Evolutionary conservation across 2,888 invertebrate species (phyloP).

Genomic region (Cantharis lateralis): DNA sequence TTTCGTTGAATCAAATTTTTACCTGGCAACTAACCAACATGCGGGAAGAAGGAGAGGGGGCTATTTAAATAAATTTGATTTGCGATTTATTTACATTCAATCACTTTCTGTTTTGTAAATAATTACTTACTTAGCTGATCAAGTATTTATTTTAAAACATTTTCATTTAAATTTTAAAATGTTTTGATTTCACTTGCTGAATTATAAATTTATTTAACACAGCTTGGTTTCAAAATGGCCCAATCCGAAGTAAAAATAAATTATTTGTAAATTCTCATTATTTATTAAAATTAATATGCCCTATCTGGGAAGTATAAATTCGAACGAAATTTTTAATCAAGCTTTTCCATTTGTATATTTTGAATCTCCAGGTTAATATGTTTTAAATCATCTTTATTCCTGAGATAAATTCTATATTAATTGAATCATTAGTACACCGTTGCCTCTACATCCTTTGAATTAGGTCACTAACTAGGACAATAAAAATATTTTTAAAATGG

Average conservation of each 20-base stretch:
- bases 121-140: no score
- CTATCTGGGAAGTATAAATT: neutral
- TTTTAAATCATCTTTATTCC: neutral
- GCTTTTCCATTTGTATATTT: neutral
- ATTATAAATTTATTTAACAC: neutral
- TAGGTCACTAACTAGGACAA: neutral
- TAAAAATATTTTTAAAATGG: neutral
- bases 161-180: no score
- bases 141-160: no score
- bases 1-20: no score
- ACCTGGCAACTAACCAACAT: no score
- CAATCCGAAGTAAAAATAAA: neutral
- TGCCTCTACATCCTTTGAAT: neutral
- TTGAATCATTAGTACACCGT: neutral
- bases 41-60: no score
- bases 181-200: neutral
- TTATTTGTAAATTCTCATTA: neutral
- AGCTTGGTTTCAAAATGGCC: neutral
- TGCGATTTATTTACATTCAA: no score
- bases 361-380: neutral
- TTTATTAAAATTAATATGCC: neutral
- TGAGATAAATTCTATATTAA: neutral
- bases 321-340: neutral
- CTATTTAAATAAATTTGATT: no score
- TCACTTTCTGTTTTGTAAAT: no score